Evolutionary conservation across 2,113 vertebrate species (phyloP), one percentile per base, ranked within the genome.

Genomic region (Orientallactaga bullata): DNA sequence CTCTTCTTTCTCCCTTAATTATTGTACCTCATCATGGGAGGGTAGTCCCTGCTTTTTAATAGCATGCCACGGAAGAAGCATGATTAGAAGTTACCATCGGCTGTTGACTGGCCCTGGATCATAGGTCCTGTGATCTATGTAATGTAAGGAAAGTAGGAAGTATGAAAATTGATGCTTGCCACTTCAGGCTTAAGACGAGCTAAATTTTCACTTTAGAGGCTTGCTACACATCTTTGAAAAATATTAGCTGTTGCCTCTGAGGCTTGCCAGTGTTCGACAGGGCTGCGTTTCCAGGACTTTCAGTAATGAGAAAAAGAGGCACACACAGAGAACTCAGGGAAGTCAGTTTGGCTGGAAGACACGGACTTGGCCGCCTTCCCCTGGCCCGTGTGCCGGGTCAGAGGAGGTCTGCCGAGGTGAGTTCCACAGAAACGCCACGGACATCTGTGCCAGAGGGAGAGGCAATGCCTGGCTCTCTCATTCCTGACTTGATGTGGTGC

Each of bases 301-400:
- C 23, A 39, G 65, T 93, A 92, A 95, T 7, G 60, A 85, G 94
- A 94, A 96, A 93, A 96, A 95, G 92, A 91, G 88, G 82, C 78
- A 72, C 3, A 0, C 8, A 0, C 2, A 0, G 92, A 93, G 73
- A 42, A 76, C n/a, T 66, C 24, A 72, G 85, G 95, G 91, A 68
- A 94, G 17, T 60, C 0, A n/a, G 60, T 88, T 95, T 92, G 92
- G 47, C 89, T 69, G 69, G 71, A 61, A 95, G 68, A n/a, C 72
- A 30, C 17, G 76, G 86, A 55, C 5, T 30, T 88, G 72, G 24
- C 79, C 76, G 30, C 7, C 26, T 23, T 32, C 51, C 21, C 2
- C 82, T 4, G 30, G 47, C 76, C 88, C 10, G 78, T 32, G 16
- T 88, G 83, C 85, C 81, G 21, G 69, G 63, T 72, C 30, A 58